phyloP scores from a whole-genome alignment of 2,113 vertebrate genomes.

The Pungitius pungitius region DNA sequence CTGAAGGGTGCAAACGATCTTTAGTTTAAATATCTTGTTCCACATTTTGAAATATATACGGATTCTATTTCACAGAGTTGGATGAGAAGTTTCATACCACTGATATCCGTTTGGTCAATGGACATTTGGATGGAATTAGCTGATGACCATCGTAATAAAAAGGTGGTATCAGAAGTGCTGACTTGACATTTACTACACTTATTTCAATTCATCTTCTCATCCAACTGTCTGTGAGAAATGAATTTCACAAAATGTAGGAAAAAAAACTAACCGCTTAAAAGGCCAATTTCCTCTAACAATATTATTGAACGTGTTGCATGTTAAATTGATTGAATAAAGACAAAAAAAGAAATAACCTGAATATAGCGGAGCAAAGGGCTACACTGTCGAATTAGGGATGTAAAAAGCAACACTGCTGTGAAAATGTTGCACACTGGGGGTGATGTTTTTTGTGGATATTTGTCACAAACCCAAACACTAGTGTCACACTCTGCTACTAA shows the following conservation, averaged over 20 bases:
- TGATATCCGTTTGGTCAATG: not conserved
- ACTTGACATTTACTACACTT: not conserved
- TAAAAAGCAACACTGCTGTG: conserved; percentile 30
- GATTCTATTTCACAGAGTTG: not conserved
- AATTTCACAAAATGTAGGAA: not conserved
- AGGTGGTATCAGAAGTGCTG: not conserved
- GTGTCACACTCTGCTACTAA: conserved; percentile 9
- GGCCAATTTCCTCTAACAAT: not conserved
- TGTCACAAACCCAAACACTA: conserved; percentile 20
- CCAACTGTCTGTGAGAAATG: not conserved
- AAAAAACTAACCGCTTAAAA: not conserved
- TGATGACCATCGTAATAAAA: no score
- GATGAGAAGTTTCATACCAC: not conserved
- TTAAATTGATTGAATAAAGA: conserved; percentile 13
- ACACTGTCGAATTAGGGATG: conserved; percentile 19
- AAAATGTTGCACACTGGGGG: conserved; percentile 1
- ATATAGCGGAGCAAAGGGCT: conserved; percentile 16
- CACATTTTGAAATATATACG: not conserved
- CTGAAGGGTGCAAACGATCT: not conserved
- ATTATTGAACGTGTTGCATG: conserved; percentile 2
- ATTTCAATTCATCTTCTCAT: not conserved
- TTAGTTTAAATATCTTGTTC: not conserved
- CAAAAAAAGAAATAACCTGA: conserved; percentile 8
- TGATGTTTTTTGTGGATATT: conserved; percentile 1
- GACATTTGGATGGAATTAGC: not conserved